Evolutionary conservation across 2,113 vertebrate genomes (phyloP).

Genomic region (Dicrurus megarhynchus): DNA sequence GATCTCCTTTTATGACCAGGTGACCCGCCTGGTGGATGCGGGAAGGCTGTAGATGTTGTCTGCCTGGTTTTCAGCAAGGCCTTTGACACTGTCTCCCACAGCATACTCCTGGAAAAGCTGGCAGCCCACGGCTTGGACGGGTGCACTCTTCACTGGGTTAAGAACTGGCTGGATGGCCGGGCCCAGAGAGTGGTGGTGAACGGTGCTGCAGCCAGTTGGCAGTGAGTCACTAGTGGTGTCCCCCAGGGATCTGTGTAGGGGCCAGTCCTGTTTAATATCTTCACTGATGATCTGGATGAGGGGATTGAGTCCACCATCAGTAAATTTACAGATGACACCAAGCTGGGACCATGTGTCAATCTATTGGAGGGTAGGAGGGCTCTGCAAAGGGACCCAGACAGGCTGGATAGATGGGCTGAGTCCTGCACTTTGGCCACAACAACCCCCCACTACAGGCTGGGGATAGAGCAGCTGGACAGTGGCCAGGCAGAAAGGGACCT

Average conservation of each 20-base stretch:
- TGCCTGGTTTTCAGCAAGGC: no score
- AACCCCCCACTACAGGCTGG: background rate
- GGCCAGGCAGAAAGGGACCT: background rate
- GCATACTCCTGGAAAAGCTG: background rate
- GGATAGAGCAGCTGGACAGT: background rate
- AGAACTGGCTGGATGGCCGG: background rate
- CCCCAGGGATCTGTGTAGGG: background rate
- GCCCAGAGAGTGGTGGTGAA: background rate
- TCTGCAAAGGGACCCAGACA: background rate
- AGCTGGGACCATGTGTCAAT: background rate
- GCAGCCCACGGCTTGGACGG: background rate
- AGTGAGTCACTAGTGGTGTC: background rate
- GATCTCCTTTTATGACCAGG: background rate
- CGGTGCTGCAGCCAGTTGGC: background rate
- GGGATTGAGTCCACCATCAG: background rate
- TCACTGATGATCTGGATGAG: background rate
- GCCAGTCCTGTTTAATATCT: background rate
- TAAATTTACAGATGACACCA: background rate
- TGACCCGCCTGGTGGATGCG: fast-evolving
- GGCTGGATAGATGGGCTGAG: background rate
- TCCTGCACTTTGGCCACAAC: background rate
- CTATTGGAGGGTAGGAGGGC: background rate
- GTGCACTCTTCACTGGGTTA: background rate
- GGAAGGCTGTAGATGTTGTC: background rate
- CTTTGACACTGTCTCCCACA: background rate